Evolutionary conservation across 2,113 vertebrate species (phyloP).

Genomic region (Crotalus helleri): DNA sequence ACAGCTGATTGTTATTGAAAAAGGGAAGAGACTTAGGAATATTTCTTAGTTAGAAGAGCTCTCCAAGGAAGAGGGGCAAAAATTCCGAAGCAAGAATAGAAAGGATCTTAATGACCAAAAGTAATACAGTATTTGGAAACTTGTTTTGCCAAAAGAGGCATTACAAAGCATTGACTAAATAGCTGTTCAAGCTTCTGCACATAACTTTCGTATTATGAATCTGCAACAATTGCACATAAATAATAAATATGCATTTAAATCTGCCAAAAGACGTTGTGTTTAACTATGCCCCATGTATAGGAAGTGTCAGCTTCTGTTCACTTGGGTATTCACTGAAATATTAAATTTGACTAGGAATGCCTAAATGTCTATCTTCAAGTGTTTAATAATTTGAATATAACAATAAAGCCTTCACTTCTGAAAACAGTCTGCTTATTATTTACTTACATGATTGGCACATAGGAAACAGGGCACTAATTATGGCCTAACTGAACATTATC

Average conservation of each 20-base stretch:
- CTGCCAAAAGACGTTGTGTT: not conserved
- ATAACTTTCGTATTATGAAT: not conserved
- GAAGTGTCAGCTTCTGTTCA: not conserved
- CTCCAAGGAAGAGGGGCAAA: not conserved
- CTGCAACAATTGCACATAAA: not conserved
- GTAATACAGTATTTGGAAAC: not conserved
- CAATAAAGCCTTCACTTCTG: not conserved
- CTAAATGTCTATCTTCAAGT: not conserved
- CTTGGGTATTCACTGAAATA: not conserved
- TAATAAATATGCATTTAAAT: not conserved
- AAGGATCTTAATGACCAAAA: not conserved
- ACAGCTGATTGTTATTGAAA: not conserved
- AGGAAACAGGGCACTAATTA: not conserved
- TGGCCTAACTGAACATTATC: rapidly evolving
- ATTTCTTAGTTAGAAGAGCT: not conserved
- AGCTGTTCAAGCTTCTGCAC: not conserved
- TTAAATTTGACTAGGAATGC: not conserved
- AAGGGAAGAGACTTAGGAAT: not conserved
- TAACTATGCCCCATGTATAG: not conserved
- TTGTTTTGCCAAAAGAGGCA: not conserved
- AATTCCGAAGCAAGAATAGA: not conserved
- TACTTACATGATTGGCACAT: not conserved
- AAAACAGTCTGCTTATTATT: not conserved
- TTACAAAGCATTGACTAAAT: not conserved
- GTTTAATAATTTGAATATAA: not conserved